Conservation (phyloP, 1,140 invertebrate genomes). For the Phthorimaea operculella region DNA sequence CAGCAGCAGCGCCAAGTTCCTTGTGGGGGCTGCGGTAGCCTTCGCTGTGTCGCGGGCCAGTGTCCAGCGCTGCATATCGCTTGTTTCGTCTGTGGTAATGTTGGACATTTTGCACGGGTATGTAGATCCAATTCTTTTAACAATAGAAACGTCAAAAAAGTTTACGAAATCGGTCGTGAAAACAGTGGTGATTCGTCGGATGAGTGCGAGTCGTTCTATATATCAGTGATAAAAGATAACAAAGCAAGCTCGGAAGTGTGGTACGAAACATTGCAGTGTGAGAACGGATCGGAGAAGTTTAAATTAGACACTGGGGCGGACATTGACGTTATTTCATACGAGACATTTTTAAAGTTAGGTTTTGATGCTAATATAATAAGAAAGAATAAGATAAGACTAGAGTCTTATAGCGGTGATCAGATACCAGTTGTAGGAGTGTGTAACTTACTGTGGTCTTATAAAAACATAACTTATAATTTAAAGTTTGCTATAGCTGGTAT, state of each 20-base stretch:
- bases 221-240: conserved; percentile 16
- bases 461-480: conserved; percentile 5
- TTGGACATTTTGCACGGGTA: conserved; percentile 1
- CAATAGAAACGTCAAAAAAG: conserved; percentile 13
- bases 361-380: conserved; percentile 2
- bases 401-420: conserved; percentile 1
- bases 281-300: neutral
- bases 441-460: conserved; percentile 30
- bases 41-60: neutral
- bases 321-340: conserved; percentile 16
- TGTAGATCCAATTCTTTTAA: conserved; percentile 8
- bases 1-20: neutral
- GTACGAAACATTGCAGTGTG: conserved; percentile 12
- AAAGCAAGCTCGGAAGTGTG: conserved; percentile 15
- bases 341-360: conserved; percentile 14
- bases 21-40: conserved; percentile 5
- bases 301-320: conserved; percentile 6
- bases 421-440: conserved; percentile 7
- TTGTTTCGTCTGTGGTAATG: no score
- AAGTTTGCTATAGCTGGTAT: conserved; percentile 6
- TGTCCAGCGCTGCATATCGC: no score
- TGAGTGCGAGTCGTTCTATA: conserved; percentile 3
- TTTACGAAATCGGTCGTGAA: conserved; percentile 29
- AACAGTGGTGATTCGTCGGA: neutral
- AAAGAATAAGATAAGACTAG: conserved; percentile 12